Evolutionary conservation across 2,888 invertebrate species (phyloP).

Genomic region (Temnothorax ravouxi): DNA sequence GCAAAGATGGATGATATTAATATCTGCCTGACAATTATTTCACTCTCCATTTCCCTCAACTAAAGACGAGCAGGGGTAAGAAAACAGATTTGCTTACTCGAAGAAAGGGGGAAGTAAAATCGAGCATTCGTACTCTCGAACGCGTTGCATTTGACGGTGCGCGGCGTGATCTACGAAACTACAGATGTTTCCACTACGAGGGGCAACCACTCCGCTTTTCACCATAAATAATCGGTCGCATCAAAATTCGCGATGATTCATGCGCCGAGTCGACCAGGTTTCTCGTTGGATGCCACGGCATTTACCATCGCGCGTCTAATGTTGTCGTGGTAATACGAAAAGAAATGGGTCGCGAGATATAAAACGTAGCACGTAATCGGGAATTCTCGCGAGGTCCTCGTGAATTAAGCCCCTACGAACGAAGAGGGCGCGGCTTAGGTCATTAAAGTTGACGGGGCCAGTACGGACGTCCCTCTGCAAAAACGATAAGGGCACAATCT

Average conservation of each 20-base stretch:
- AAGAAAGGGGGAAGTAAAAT: constrained; percentile 3
- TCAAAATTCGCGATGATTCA: constrained; percentile 52
- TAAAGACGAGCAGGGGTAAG: neutral
- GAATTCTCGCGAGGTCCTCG: constrained; percentile 63
- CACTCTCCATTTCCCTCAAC: neutral
- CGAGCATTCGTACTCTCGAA: neutral
- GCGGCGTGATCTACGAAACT: neutral
- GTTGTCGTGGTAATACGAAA: constrained; percentile 44
- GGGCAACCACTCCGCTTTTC: neutral
- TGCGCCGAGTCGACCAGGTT: constrained; percentile 36
- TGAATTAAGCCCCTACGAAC: constrained; percentile 62
- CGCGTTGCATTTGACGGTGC: constrained; percentile 13
- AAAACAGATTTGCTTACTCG: constrained; percentile 15
- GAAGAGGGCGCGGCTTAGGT: constrained; percentile 15
- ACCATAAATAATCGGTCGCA: constrained; percentile 41
- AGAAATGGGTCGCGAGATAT: constrained; percentile 67
- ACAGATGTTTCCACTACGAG: neutral
- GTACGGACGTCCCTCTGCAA: neutral
- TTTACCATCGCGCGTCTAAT: constrained; percentile 42
- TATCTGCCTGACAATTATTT: neutral
- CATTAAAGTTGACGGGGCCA: constrained; percentile 37
- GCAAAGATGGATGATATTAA: neutral
- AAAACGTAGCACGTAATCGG: constrained; percentile 56
- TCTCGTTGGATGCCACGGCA: constrained; percentile 5
- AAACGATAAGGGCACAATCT: constrained; percentile 11